Percentiles rank a stretch among this genome's conserved stretches.
Evolutionary conservation across 2,888 invertebrate genomes (phyloP).

Genomic region (Cerceris rybyensis): DNA sequence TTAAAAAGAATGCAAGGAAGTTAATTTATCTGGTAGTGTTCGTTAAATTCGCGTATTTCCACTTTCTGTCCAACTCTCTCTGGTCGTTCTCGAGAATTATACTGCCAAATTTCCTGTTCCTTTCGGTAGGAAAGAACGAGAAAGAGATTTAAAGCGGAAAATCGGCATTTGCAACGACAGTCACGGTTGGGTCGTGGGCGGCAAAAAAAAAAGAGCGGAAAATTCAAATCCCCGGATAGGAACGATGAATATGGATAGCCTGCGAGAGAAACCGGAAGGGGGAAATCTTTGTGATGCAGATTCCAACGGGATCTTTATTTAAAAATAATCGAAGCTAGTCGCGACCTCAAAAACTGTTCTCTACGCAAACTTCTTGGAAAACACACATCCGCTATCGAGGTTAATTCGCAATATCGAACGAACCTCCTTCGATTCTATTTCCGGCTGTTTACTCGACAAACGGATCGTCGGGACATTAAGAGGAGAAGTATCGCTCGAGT

Average conservation of each 20-base stretch:
- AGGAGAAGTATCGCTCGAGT: slow-evolving; percentile 14
- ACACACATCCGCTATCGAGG: not conserved
- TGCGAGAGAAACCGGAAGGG: slow-evolving; percentile 35
- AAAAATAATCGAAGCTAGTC: slow-evolving; percentile 29
- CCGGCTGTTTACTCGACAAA: slow-evolving; percentile 64
- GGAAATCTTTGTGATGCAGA: slow-evolving; percentile 59
- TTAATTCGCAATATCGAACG: slow-evolving; percentile 41
- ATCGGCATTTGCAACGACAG: slow-evolving; percentile 49
- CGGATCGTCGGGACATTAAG: slow-evolving; percentile 52
- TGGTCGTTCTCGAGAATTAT: not conserved
- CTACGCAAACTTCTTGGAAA: slow-evolving; percentile 14
- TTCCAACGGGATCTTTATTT: slow-evolving; percentile 41
- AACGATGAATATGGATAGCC: slow-evolving; percentile 63
- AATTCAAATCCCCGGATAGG: slow-evolving; percentile 65
- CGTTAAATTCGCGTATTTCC: too few relatives aligned
- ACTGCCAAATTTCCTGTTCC: not conserved
- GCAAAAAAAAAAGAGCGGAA: slow-evolving; percentile 59
- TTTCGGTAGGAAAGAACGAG: not conserved
- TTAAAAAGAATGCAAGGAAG: too few relatives aligned
- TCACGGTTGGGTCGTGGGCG: slow-evolving; percentile 50
- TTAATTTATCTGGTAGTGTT: too few relatives aligned
- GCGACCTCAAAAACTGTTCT: slow-evolving; percentile 36
- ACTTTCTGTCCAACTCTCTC: not conserved
- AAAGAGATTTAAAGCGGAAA: slow-evolving; percentile 31
- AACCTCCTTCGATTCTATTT: slow-evolving; percentile 42